Evolutionary conservation across 2,888 invertebrate genomes (phyloP).

Genomic region (Brachyptera risi): DNA sequence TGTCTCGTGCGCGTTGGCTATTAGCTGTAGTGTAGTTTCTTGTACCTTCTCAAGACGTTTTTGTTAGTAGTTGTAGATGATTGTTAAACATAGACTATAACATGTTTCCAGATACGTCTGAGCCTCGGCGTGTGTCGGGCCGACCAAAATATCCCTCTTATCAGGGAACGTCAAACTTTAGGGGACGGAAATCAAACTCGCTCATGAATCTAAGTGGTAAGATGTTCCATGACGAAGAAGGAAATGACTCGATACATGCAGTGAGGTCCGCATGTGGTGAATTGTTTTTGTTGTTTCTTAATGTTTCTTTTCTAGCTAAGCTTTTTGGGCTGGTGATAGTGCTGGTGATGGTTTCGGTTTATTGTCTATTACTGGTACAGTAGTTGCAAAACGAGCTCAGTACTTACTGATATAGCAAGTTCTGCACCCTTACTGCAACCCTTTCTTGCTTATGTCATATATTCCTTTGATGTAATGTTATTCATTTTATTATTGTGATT

Average conservation of each 20-base stretch:
- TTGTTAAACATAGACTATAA: background rate
- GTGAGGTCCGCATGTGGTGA: slow-evolving; percentile 27
- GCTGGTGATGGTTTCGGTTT: slow-evolving; percentile 23
- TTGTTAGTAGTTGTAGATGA: background rate
- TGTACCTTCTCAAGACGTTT: background rate
- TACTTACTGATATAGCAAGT: too few species aligned
- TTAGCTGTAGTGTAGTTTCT: background rate
- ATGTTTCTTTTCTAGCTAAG: slow-evolving; percentile 28
- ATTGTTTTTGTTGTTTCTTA: slow-evolving; percentile 24
- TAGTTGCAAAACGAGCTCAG: too few species aligned
- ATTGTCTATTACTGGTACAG: background rate
- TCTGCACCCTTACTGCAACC: too few species aligned
- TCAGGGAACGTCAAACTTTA: slow-evolving; percentile 68
- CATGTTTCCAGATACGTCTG: slow-evolving; percentile 75
- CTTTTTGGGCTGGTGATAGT: slow-evolving; percentile 23
- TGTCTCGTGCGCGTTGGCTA: background rate
- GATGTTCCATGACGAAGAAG: slow-evolving; percentile 45
- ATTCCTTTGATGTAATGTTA: too few species aligned
- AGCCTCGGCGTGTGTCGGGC: slow-evolving; percentile 71
- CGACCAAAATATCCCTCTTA: slow-evolving; percentile 79
- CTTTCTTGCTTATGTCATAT: too few species aligned
- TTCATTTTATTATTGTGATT: too few species aligned
- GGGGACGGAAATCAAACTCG: slow-evolving; percentile 89
- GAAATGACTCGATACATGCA: background rate
- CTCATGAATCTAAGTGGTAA: slow-evolving; percentile 96